Base-by-base conservation (phyloP, 2,888 invertebrate genomes). In the Microdon myrmicae region DNA sequence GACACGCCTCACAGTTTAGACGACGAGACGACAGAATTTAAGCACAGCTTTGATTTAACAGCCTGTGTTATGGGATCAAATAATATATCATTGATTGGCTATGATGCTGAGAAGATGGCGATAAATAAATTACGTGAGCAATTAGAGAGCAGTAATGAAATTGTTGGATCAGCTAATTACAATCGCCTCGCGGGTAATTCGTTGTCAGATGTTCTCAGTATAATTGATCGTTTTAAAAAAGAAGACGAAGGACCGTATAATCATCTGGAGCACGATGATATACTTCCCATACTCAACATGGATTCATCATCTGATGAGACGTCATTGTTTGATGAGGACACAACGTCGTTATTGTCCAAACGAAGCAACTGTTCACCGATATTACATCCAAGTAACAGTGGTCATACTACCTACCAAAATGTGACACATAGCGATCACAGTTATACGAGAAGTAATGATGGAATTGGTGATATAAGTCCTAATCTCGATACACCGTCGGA, bases 401-500 rank as follows among this genome's bases (percentile, higher is more conserved):
- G 22, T 16, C 31, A 28, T 34, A 39, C 26, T 20, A 22, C 32
- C 13, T 64, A 66, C 14, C 54, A 69, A 66, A n/a, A n/a, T n/a
- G 71, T 68, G 13, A 60, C 61, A 47, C 72, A 78, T 68, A 77
- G 78, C 68, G 91, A 84, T 82, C 91, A 83, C 82, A 89, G 85
- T 81, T 91, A 92, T 69, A 85, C 87, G 68, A 85, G 86, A 68
- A 84, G 85, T 72, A 83, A 82, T 69, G 81, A 80, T 68, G 72
- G 68, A 49, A 83, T 82, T 75, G 83, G 87, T 67, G 88, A 88
- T 74, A 58, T 73, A 22, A 84, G 84, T 71, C 85, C 90, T 41
- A 91, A 90, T 70, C 86, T 92, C 16, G 91, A 92, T 75, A 93
- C 94, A 68, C 93, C 94, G 48, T 93, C 94, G 28, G 94, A 94